Conservation (phyloP, 2,888 invertebrate genomes). For the Dynastes maya region DNA sequence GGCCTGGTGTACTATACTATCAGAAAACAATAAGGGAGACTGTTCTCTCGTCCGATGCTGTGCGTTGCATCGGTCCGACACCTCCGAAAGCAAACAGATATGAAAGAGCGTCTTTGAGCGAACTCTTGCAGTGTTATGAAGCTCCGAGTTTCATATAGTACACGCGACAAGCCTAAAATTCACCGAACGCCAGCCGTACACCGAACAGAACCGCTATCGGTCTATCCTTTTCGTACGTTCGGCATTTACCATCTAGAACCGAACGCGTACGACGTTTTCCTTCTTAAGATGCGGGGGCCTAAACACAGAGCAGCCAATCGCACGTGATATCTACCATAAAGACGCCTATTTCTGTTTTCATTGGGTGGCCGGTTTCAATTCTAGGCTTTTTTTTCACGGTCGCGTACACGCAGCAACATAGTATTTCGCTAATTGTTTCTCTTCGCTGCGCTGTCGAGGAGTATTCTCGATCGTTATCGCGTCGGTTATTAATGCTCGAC, state of each 20-base stretch:
- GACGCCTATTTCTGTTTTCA: constrained; percentile 46
- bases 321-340: constrained; percentile 42
- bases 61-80: constrained; percentile 61
- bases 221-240: constrained; percentile 47
- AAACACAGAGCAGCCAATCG: constrained; percentile 39
- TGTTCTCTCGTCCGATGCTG: constrained; percentile 54
- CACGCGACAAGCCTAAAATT: constrained; percentile 25
- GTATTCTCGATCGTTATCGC: constrained; percentile 30
- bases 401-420: constrained; percentile 7
- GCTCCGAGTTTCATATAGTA: constrained; percentile 61
- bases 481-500: constrained; percentile 24
- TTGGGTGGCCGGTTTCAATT: constrained; percentile 46
- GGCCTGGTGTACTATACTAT: constrained; percentile 33
- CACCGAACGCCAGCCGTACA: not conserved
- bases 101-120: constrained; percentile 67
- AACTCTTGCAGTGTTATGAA: constrained; percentile 1
- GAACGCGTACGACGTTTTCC: constrained; percentile 17
- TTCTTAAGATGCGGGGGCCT: constrained; percentile 46
- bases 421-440: constrained; percentile 38
- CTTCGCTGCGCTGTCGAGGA: constrained; percentile 6
- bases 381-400: constrained; percentile 33
- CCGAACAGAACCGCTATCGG: constrained; percentile 1
- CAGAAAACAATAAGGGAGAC: constrained; percentile 52
- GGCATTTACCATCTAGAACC: not conserved
- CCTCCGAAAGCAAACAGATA: constrained; percentile 63